These are phyloP conservation scores for Phorcus lineatus DNA, from an alignment of 2,888 invertebrate genomes.

Conservation along the genomic window DNA sequence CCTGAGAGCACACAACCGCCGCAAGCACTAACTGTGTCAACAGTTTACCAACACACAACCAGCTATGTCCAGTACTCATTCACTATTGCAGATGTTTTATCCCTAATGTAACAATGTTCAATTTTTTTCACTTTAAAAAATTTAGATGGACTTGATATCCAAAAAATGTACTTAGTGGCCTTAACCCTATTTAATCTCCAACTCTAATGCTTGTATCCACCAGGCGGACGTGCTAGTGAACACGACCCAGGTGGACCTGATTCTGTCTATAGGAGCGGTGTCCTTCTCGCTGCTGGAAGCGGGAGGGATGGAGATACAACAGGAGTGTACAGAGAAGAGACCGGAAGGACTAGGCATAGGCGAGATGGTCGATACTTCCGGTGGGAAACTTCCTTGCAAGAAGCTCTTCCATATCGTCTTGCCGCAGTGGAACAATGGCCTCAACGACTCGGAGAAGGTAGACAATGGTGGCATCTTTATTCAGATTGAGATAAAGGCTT, in stretches of 20 bases:
- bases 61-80: too few relatives aligned
- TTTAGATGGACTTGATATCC: too few relatives aligned
- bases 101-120: too few relatives aligned
- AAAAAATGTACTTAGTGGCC: too few relatives aligned
- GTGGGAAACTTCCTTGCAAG: background rate
- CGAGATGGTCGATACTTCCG: constrained; percentile 17
- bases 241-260: constrained; percentile 36
- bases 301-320: constrained; percentile 40
- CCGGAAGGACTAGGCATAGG: constrained; percentile 32
- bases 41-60: too few relatives aligned
- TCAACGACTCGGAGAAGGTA: background rate
- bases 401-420: background rate
- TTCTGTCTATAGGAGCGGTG: constrained; percentile 40
- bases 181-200: background rate
- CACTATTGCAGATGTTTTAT: too few relatives aligned
- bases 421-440: background rate
- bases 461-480: too few relatives aligned
- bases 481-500: too few relatives aligned
- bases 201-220: background rate
- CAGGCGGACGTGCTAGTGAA: constrained; percentile 50
- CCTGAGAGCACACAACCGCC: too few relatives aligned
- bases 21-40: too few relatives aligned
- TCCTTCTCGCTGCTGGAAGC: constrained; percentile 35
- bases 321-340: constrained; percentile 31
- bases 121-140: too few relatives aligned